Percentiles rank a stretch among this genome's conserved stretches.
phyloP scores from a whole-genome alignment of 2,113 vertebrate genomes.

The Puma concolor region DNA sequence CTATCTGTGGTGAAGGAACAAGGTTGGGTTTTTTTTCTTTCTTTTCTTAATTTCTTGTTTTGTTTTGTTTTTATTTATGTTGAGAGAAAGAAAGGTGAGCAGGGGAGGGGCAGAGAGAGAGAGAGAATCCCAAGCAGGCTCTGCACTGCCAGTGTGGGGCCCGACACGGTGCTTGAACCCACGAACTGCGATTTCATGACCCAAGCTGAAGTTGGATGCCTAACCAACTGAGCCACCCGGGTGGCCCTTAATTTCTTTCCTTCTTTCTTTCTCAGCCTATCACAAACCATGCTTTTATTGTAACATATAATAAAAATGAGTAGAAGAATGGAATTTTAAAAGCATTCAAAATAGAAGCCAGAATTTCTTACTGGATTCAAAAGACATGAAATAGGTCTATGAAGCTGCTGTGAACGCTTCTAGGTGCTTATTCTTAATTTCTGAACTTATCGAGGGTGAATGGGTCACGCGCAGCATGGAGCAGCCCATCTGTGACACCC shows the following conservation, averaged over 20 bases:
- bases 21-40: not conserved
- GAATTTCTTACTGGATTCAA: not conserved
- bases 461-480: not conserved
- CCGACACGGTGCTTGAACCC: no score
- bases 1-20: not conserved
- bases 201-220: no score
- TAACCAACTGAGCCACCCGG: no score
- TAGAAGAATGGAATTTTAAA: constrained; percentile 27
- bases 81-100: no score
- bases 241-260: no score
- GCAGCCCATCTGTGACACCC: fast-evolving
- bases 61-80: no score
- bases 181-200: no score
- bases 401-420: not conserved
- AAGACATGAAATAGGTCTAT: not conserved
- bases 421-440: not conserved
- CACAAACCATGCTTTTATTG: not conserved
- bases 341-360: not conserved
- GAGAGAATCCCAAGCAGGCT: no score
- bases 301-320: constrained; percentile 8
- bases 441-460: not conserved
- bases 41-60: not conserved
- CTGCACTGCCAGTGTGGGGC: no score
- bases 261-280: not conserved
- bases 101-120: no score